phyloP scores from a whole-genome alignment of 2,888 invertebrate species.

The Nysson spinosus region DNA sequence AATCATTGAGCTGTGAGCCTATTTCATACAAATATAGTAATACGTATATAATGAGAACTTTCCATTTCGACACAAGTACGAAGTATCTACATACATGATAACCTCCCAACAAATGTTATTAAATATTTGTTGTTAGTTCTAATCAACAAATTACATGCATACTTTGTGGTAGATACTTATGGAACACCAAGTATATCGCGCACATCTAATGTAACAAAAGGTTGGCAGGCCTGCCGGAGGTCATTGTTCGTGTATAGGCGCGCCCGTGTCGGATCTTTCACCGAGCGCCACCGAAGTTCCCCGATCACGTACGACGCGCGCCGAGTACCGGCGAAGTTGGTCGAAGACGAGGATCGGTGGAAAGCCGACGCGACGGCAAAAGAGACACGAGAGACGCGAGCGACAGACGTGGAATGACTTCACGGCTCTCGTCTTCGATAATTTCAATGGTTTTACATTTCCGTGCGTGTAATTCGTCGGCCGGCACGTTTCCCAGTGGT shows the following conservation, averaged over 20 bases:
- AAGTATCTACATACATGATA: too few relatives aligned
- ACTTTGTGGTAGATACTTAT: too few relatives aligned
- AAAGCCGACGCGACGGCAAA: conserved; percentile 46
- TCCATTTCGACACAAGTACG: too few relatives aligned
- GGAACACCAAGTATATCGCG: too few relatives aligned
- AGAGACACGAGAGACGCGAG: conserved; percentile 57
- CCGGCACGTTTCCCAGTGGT: conserved; percentile 14
- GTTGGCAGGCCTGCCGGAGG: conserved; percentile 61
- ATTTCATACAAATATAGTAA: too few relatives aligned
- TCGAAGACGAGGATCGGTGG: conserved; percentile 46
- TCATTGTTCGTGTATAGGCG: conserved; percentile 66
- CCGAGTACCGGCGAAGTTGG: conserved; percentile 34
- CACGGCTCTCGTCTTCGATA: conserved; percentile 51
- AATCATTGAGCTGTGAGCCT: too few relatives aligned
- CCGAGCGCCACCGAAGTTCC: conserved; percentile 29
- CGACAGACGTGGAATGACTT: conserved; percentile 66
- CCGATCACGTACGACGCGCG: conserved; percentile 38
- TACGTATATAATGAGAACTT: too few relatives aligned
- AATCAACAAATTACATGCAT: too few relatives aligned
- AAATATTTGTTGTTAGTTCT: too few relatives aligned
- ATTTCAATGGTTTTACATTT: conserved; percentile 56
- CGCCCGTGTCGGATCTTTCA: conserved; percentile 35
- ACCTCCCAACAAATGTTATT: too few relatives aligned
- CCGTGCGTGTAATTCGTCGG: conserved; percentile 36
- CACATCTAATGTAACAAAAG: too few relatives aligned